Evolutionary conservation across 2,888 invertebrate genomes (phyloP), one percentile per base, ranked within the genome.

Genomic region (Yponomeuta malinellus): DNA sequence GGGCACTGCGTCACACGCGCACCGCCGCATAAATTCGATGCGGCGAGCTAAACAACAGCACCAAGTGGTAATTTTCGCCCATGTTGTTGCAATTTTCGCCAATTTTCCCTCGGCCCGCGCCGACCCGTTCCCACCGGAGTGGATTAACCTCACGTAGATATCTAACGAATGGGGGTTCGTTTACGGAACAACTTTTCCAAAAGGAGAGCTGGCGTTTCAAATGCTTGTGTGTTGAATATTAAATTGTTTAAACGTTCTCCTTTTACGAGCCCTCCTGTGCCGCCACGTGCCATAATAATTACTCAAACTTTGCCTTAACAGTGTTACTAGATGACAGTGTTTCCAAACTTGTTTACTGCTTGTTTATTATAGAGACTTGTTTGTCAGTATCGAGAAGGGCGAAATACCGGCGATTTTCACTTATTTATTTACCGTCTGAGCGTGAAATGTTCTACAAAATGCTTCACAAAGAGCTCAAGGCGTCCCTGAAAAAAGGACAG

Each of bases 111-210:
- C 80, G 83, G 88, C 88, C 78, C 82, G 77, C 81, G 43, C 63
- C 78, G 78, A 82, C 83, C 81, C 83, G 79, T 84, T 83, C 80
- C 77, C 76, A 78, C 81, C 76, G 81, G 76, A 89, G 83, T 87
- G 87, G 85, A 89, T 90, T 91, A 90, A 90, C 86, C 91, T 90
- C 91, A 91, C 91, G 91, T 91, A 91, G 89, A 89, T 90, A 89
- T 87, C 90, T 90, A 92, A 92, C 89, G 91, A 91, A 90, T 87
- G 87, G 84, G 82, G 86, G 85, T 87, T 89, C 89, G 89, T 87
- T 90, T 88, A 86, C 84, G 83, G 84, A 85, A 83, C 85, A 89
- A 90, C 89, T 91, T 90, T 89, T 87, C 84, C 86, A 84, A 87
- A 89, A 89, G 88, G 86, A 83, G 85, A 84, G 84, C 84, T 90